Conservation (phyloP, 2,888 invertebrate species). For the Drosophila recens region DNA sequence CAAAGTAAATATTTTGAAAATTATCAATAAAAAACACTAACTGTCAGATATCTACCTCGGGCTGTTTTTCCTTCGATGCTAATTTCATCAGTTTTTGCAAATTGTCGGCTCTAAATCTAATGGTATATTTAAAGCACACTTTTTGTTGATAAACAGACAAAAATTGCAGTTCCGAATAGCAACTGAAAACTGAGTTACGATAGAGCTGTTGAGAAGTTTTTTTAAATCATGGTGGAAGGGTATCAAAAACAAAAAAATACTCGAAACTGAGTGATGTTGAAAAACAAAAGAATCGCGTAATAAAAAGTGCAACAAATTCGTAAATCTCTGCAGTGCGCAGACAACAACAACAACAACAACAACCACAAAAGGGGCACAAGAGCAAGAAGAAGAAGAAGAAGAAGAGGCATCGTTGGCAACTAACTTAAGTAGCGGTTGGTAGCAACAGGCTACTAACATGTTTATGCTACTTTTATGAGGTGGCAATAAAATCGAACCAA, state of each 20-base stretch:
- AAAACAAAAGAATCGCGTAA: slow-evolving; percentile 40
- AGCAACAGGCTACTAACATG: slow-evolving; percentile 81
- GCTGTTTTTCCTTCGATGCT: neutral
- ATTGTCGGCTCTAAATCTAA: no score
- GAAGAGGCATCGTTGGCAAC: slow-evolving; percentile 35
- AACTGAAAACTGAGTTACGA: neutral
- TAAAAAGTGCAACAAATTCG: slow-evolving; percentile 72
- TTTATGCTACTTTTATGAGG: slow-evolving; percentile 80
- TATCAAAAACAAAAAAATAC: neutral
- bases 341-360: neutral
- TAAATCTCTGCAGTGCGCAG: slow-evolving; percentile 34
- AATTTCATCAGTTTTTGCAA: no score
- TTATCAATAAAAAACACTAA: neutral
- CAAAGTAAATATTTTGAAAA: no score
- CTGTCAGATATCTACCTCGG: neutral
- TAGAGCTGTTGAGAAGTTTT: neutral
- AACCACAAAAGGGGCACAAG: slow-evolving; percentile 11
- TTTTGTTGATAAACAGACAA: neutral
- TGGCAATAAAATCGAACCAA: slow-evolving; percentile 77
- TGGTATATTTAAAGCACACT: neutral
- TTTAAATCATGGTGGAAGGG: neutral
- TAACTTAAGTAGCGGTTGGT: slow-evolving; percentile 80
- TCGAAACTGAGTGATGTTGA: neutral
- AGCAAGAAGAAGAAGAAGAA: slow-evolving; percentile 10
- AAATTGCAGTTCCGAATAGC: neutral